Base-by-base conservation (phyloP, 2,888 invertebrate species). In the Megalurothrips usitatus region DNA sequence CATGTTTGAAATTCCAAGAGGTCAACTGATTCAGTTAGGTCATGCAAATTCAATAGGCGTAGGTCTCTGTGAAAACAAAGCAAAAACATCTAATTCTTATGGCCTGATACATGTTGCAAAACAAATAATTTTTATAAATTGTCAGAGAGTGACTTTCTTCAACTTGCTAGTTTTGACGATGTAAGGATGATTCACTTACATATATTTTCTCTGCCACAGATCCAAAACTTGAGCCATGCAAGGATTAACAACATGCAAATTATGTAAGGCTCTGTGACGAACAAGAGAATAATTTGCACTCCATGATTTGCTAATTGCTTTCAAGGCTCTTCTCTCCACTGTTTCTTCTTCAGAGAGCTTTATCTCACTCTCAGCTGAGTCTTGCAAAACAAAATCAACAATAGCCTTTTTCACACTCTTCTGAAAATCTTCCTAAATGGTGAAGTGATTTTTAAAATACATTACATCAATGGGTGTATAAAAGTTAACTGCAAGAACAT, bases 351-450 rank as follows among this genome's bases (percentile, higher is more conserved):
- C 90, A 83, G 88, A 17, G 84, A 82, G 78, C 84, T 85, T 43
- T 82, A 82, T 80, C 68, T 83, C 79, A 84, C 84, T 58, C 84
- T 75, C 68, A 19, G 19, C 78, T 3, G 78, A 80, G 87, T 96
- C 94, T 85, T 93, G 92, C 8, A 98, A 89, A 0, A 96, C 96
- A 86, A 96, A 98, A 88, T 97, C 97, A 0, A 98, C 94, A 80
- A 95, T 94, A 0, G 96, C 94, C 86, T 96, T 96, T 86, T 97
- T 97, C 86, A 97, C 94, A 83, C 94, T 94, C 86, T 94, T 91
- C 86, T 94, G 91, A 86, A 96, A 98, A 85, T 96, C 96, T 83
- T 95, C 92, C 84, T 93, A 92, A 58, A 43, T 43, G 6, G 2
- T 4, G 34, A 43, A 34, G n/a, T 47, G 34, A 11, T 34, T 47